phyloP scores from a whole-genome alignment of 2,888 invertebrate species.

The Hydraecia micacea region DNA sequence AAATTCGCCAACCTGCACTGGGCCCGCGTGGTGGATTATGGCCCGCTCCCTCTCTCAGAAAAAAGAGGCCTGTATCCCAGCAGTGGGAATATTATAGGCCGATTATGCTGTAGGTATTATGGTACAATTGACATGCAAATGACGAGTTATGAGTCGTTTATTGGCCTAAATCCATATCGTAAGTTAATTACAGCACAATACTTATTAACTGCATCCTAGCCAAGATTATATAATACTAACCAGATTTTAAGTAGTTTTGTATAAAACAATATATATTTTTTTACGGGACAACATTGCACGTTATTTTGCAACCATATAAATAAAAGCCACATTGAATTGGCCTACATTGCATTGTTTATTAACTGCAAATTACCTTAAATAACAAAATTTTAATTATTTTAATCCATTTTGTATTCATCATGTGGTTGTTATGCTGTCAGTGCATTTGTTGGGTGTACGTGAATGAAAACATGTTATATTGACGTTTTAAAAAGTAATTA shows the following conservation, averaged over 20 bases:
- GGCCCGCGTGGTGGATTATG: no score
- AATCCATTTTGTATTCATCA: slow-evolving; percentile 5
- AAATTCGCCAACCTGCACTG: no score
- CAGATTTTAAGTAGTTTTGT: background rate
- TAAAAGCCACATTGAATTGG: background rate
- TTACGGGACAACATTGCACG: background rate
- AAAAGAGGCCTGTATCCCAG: no score
- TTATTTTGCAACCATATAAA: background rate
- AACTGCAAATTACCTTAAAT: background rate
- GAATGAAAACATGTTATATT: slow-evolving; percentile 1
- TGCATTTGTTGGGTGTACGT: background rate
- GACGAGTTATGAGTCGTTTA: slow-evolving; percentile 6
- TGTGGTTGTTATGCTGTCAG: background rate
- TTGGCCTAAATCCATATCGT: slow-evolving; percentile 1
- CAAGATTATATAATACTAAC: background rate
- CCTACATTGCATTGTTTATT: background rate
- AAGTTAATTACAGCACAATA: background rate
- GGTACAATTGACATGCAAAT: background rate
- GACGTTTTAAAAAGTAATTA: slow-evolving; percentile 20
- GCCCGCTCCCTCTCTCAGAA: no score
- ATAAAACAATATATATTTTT: background rate
- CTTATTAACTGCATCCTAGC: background rate
- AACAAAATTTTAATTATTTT: background rate
- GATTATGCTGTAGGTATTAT: no score
- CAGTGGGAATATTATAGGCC: no score